Base-by-base conservation (phyloP, 2,888 invertebrate species). In the Limenitis camilla region DNA sequence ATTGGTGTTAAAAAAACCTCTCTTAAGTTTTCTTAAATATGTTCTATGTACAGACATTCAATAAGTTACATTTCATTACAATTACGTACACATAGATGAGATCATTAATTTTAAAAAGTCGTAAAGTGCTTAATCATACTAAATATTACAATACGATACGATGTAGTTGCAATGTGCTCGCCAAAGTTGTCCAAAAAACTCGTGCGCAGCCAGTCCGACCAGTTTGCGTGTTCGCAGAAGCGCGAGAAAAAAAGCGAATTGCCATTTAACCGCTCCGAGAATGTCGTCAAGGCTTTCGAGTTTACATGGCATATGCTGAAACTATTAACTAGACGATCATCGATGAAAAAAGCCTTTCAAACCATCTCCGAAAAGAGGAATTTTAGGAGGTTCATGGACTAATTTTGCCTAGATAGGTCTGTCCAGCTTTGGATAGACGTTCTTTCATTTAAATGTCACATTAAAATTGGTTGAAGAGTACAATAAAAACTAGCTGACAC, bases 221-320 rank as follows among this genome's bases (percentile, higher is more conserved):
- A 69, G 86, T 85, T 84, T 74, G 68, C 64, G 59, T 71, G 72
- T 85, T 83, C 84, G 82, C 77, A 78, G 85, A 85, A 86, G 72
- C 64, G 65, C 70, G 49, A 56, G 57, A 76, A 81, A 84, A 81
- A 79, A 79, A 76, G 72, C 72, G 72, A 80, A 78, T 80, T 76
- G 78, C 79, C 75, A 75, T 78, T 76, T 78, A 74, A 72, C 65
- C 65, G 69, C 66, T 65, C 62, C 64, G 63, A 63, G 74, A 78
- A 81, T 81, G 82, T 79, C 78, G 79, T 82, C 84, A 85, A 84
- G 84, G 85, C 67, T 78, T 71, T 71, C 83, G 69, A 79, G 74
- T 81, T 76, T 72, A 49, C 61, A 53, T 44, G 54, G 56, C 44
- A 51, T 47, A 44, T 56, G 54, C 61, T 61, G 63, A 63, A 63